Evolutionary conservation across 2,888 invertebrate genomes (phyloP).

Genomic region (Plebejus anna): DNA sequence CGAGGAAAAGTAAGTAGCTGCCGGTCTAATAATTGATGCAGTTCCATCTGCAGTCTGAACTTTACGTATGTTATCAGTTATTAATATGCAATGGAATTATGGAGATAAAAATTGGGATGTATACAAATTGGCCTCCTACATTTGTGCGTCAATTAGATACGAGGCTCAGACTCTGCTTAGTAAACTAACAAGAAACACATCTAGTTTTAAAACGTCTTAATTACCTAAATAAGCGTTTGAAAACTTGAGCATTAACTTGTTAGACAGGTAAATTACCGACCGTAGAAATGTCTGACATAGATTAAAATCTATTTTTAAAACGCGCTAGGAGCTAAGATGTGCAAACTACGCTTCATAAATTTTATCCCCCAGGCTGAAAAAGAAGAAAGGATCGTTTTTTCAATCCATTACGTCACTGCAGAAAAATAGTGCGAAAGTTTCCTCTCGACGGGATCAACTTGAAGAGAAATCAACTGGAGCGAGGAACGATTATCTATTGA

Average conservation of each 20-base stretch:
- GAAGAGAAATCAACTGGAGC: slow-evolving; percentile 97
- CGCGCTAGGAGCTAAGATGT: background rate
- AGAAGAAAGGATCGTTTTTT: slow-evolving; percentile 97
- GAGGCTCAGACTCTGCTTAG: too few species aligned
- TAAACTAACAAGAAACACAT: too few species aligned
- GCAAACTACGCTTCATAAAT: background rate
- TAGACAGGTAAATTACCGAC: too few species aligned
- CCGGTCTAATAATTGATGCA: background rate
- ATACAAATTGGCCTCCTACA: background rate
- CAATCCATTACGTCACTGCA: slow-evolving; percentile 97
- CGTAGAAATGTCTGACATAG: background rate
- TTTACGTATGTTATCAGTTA: too few species aligned
- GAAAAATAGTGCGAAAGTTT: slow-evolving; percentile 98
- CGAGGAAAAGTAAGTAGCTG: slow-evolving; percentile 88
- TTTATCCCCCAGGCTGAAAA: slow-evolving; percentile 85
- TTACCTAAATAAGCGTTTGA: background rate
- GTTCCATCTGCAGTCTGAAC: too few species aligned
- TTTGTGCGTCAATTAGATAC: background rate
- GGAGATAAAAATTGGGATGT: background rate
- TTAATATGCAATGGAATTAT: too few species aligned
- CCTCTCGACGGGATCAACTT: slow-evolving; percentile 92
- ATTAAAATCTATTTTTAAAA: background rate
- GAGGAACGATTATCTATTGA: slow-evolving; percentile 95
- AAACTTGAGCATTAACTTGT: background rate
- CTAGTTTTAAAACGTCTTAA: too few species aligned